Conservation (phyloP, 53 echinoderm and acorn worm species). For the Patiria pectinifera region DNA sequence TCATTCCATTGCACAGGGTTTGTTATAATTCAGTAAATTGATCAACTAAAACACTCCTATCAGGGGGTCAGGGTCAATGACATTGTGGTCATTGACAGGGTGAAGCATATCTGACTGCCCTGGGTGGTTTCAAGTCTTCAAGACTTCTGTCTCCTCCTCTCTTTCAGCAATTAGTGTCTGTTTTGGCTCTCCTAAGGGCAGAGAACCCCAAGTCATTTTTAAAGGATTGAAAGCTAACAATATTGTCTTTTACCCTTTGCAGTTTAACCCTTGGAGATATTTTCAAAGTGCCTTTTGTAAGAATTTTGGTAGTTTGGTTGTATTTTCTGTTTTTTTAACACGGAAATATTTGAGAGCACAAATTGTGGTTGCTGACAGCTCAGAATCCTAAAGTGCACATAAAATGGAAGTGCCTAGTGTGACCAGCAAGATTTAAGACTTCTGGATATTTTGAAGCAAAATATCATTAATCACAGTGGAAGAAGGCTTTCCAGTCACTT, state of each 20-base stretch:
- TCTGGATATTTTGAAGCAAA: too few species aligned
- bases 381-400: too few species aligned
- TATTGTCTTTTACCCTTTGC: neutral
- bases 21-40: neutral
- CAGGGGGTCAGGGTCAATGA: conserved; percentile 36
- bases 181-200: conserved; percentile 34
- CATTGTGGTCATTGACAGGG: conserved; percentile 38
- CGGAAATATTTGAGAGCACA: neutral
- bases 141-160: conserved; percentile 44
- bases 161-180: conserved; percentile 57
- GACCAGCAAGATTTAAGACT: too few species aligned
- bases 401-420: too few species aligned
- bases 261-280: neutral
- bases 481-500: too few species aligned
- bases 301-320: neutral
- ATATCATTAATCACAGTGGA: too few species aligned
- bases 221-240: neutral
- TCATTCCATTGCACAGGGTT: neutral
- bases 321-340: neutral
- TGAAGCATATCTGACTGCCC: neutral
- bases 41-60: neutral
- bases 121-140: neutral
- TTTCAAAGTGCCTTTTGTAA: neutral
- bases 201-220: neutral
- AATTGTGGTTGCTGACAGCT: neutral